Conservation (phyloP, 2,888 invertebrate species). For the Automeris io region DNA sequence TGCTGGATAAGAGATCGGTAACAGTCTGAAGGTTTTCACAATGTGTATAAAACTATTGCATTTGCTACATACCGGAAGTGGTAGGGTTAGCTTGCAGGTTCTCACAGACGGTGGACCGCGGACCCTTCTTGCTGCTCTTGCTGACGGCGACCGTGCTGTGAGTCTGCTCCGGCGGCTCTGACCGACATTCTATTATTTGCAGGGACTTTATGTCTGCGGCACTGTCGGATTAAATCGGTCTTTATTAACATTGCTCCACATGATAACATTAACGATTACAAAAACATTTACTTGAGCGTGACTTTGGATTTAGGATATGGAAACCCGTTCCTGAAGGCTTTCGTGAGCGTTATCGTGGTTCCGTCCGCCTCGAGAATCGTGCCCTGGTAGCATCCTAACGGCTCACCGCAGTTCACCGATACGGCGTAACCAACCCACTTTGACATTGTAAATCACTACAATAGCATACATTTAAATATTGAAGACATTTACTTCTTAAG, state of each 20-base stretch:
- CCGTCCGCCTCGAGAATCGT: slow-evolving; percentile 85
- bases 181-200: slow-evolving; percentile 82
- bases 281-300: slow-evolving; percentile 62
- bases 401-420: slow-evolving; percentile 87
- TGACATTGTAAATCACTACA: slow-evolving; percentile 50
- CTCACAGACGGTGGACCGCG: slow-evolving; percentile 59
- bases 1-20: neutral
- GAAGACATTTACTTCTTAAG: no score
- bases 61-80: slow-evolving; percentile 27
- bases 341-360: slow-evolving; percentile 82
- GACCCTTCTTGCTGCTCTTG: slow-evolving; percentile 43
- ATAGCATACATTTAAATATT: neutral
- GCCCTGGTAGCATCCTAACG: slow-evolving; percentile 88
- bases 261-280: neutral
- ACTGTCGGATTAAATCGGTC: slow-evolving; percentile 45
- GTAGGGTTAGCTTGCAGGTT: slow-evolving; percentile 53
- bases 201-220: slow-evolving; percentile 85
- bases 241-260: neutral
- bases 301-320: slow-evolving; percentile 69
- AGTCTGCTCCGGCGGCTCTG: slow-evolving; percentile 46
- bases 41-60: neutral
- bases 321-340: slow-evolving; percentile 89
- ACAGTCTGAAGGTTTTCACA: neutral
- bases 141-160: slow-evolving; percentile 60
- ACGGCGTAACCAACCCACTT: slow-evolving; percentile 88